phyloP scores from a whole-genome alignment of 2,797 vertebrate species.

The Vultur gryphus region DNA sequence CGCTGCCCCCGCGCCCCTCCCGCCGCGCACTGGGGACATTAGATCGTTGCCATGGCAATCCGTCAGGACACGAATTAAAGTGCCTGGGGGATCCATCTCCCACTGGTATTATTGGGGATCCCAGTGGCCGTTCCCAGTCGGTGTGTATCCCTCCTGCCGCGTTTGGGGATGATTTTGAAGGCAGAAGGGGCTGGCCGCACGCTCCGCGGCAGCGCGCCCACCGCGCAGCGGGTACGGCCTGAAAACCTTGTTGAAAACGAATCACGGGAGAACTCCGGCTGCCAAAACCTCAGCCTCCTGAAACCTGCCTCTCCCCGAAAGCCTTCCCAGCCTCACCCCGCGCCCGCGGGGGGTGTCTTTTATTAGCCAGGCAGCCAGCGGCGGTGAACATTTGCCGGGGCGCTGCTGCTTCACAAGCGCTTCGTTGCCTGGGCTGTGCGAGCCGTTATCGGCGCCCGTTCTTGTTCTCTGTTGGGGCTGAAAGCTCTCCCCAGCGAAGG shows the following conservation, averaged over 20 bases:
- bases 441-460: not conserved
- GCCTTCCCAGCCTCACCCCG: not conserved
- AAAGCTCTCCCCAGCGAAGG: not conserved
- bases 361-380: not conserved
- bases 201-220: not conserved
- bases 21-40: not conserved
- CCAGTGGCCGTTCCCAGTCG: not conserved
- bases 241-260: not conserved
- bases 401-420: not conserved
- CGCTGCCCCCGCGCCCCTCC: not conserved
- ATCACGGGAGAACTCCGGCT: not conserved
- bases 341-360: no score
- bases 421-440: not conserved
- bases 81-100: no score
- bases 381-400: not conserved
- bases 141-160: not conserved
- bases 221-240: not conserved
- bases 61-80: not conserved
- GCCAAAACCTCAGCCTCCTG: not conserved
- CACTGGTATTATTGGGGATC: fast-evolving
- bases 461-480: not conserved
- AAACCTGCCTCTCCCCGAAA: not conserved
- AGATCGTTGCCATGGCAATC: not conserved
- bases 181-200: not conserved
- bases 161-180: not conserved